These are phyloP conservation scores for Halichoeres trimaculatus DNA, from an alignment of 2,113 vertebrate genomes.

Conservation along the genomic window DNA sequence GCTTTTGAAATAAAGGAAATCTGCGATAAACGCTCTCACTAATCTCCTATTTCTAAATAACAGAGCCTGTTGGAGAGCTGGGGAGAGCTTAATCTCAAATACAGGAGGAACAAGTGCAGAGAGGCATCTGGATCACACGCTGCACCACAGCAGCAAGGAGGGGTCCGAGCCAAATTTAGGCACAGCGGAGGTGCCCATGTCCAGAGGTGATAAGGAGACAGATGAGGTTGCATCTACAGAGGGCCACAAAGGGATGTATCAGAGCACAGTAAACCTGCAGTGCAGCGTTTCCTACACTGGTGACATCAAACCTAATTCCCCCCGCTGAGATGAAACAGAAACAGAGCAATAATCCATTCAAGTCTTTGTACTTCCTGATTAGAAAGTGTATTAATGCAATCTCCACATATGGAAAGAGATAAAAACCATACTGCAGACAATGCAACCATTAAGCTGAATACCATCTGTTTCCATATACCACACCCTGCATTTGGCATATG, in stretches of 20 bases:
- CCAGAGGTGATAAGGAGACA: constrained; percentile 69
- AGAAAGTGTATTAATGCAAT: not conserved
- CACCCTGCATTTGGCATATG: not conserved
- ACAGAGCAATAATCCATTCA: not conserved
- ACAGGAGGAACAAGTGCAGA: constrained; percentile 52
- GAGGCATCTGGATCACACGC: constrained; percentile 72
- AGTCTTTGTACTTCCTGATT: not conserved
- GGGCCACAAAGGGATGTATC: constrained; percentile 36
- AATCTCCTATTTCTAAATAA: constrained; percentile 76
- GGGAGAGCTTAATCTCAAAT: constrained; percentile 59
- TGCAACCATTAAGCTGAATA: not conserved
- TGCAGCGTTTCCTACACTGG: constrained; percentile 18
- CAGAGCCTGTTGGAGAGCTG: constrained; percentile 53
- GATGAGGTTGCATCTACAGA: constrained; percentile 18
- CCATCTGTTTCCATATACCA: not conserved
- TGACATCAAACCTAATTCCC: constrained; percentile 24
- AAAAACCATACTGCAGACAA: not conserved
- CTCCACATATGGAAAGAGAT: not conserved
- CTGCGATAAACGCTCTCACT: constrained; percentile 53
- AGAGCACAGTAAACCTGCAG: constrained; percentile 33
- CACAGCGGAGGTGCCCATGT: constrained; percentile 64
- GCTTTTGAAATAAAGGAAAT: constrained; percentile 54
- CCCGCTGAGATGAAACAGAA: constrained; percentile 6
- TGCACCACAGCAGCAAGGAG: constrained; percentile 48
- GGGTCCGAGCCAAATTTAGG: constrained; percentile 59